Conservation (phyloP, 2,888 invertebrate species). For the Hemithea aestivaria region DNA sequence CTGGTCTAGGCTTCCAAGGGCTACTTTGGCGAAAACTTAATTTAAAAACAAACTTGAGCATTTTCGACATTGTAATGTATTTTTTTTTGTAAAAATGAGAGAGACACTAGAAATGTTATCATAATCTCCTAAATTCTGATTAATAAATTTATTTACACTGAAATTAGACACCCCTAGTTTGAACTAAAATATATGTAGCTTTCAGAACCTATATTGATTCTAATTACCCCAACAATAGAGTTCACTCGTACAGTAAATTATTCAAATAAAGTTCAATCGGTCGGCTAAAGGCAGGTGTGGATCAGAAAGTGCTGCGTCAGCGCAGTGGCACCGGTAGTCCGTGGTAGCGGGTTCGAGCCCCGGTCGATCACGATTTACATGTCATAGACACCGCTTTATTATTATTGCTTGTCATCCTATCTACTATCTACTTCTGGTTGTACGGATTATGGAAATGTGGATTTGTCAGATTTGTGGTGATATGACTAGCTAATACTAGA, state of each 20-base stretch:
- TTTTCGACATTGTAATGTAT: too few species aligned
- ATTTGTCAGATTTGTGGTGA: slow-evolving; percentile 39
- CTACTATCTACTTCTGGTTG: slow-evolving; percentile 36
- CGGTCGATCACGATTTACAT: slow-evolving; percentile 76
- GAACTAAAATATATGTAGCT: slow-evolving; percentile 17
- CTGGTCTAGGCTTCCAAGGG: too few species aligned
- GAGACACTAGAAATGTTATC: too few species aligned
- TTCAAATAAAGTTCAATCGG: slow-evolving; percentile 12
- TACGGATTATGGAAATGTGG: slow-evolving; percentile 57
- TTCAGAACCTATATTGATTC: not conserved
- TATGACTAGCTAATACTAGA: too few species aligned
- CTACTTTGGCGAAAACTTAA: too few species aligned
- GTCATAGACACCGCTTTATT: slow-evolving; percentile 75
- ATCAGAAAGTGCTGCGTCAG: slow-evolving; percentile 65
- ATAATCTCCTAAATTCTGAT: slow-evolving; percentile 8
- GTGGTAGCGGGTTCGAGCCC: slow-evolving; percentile 69
- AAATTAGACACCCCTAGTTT: slow-evolving; percentile 20
- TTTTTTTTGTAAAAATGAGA: too few species aligned
- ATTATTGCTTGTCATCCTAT: slow-evolving; percentile 66
- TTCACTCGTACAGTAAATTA: slow-evolving; percentile 1
- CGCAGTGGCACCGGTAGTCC: slow-evolving; percentile 73
- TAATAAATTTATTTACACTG: slow-evolving; percentile 25
- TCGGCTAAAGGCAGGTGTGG: slow-evolving; percentile 60
- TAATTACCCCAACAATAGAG: not conserved
- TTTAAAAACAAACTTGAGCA: too few species aligned